Evolutionary conservation across 2,113 vertebrate species (phyloP).

Genomic region (Lontra canadensis): DNA sequence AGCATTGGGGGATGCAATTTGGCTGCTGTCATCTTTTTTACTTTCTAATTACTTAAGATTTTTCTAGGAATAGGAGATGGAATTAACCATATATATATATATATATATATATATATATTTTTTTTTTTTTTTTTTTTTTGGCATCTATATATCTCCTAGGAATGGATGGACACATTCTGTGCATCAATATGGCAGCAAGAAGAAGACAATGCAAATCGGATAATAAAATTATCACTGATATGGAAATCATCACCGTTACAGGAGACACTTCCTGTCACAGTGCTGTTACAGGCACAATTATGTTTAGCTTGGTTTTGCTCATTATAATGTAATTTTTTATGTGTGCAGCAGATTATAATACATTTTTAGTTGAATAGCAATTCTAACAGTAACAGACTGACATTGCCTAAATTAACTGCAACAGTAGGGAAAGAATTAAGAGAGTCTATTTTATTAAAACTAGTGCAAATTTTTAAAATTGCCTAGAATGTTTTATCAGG

Average conservation of each 20-base stretch:
- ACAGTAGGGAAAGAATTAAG: conserved; percentile 6
- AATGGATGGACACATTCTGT: not conserved
- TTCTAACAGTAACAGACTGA: conserved; percentile 46
- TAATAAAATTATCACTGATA: conserved; percentile 30
- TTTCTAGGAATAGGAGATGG: not conserved
- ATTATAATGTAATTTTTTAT: conserved; percentile 52
- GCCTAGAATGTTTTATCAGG: conserved; percentile 15
- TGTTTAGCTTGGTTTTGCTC: conserved; percentile 2
- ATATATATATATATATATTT: no score
- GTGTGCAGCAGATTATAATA: conserved; percentile 34
- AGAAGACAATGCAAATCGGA: conserved; percentile 35
- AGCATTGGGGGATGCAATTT: not conserved
- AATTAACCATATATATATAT: not conserved
- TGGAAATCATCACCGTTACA: not conserved
- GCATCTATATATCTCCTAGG: not conserved
- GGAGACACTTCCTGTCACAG: not conserved
- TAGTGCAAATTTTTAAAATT: conserved; percentile 17
- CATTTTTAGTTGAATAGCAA: conserved; percentile 47
- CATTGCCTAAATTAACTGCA: conserved; percentile 28
- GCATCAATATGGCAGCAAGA: not conserved
- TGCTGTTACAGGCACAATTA: not conserved
- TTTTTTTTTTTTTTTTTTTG: not conserved
- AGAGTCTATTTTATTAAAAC: conserved; percentile 48
- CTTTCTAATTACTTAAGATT: not conserved
- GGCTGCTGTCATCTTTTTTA: not conserved